Base-by-base conservation (phyloP, 2,797 vertebrate genomes). In the Sebastes matsubarae region DNA sequence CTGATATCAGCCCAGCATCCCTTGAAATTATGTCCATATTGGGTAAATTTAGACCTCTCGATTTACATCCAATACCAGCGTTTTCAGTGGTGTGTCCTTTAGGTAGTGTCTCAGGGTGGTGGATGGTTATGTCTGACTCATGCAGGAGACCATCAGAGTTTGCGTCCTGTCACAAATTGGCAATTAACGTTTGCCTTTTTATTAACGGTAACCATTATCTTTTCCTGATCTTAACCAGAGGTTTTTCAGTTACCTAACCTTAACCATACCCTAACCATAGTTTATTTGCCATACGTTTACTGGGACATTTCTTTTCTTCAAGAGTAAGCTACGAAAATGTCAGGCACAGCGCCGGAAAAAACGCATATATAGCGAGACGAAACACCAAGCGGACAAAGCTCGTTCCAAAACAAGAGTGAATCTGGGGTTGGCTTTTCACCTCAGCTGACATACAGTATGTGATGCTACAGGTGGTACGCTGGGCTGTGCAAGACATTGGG, bases 291-390 rank as follows among this genome's bases (percentile, higher is more conserved):
- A 61, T 50, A 0, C 0, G 14, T 42, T 42, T 16, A 3, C 38
- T 42, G 6, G 38, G 38, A 42, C 38, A 42, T 42, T 61, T 54
- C 18, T 52, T 20, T 52, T 9, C 50, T 52, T 52, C 42, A 46
- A 46, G 42, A 46, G 42, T 18, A 46, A 46, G n/a, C 46, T 50
- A 2, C 18, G 0, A 50, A 50, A 20, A 50, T 20, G 46, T 0
- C 46, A 0, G 46, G 4, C 46, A 46, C 16, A 7, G 16, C 16
- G 42, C 38, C 3, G 32, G 1, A 3, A 42, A 42, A 42, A 42
- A 16, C 38, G 14, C 38, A 16, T 0, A 42, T 42, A 42, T 42
- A 42, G 1, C 38, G 14, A 42, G 38, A 42, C 1, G 38, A 42
- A 42, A 42, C 38, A 42, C 42, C 16, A 1, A 46, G 42, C 16